These are phyloP conservation scores for Dolichopus griseipennis DNA, from an alignment of 2,888 invertebrate species.

Conservation along the genomic window DNA sequence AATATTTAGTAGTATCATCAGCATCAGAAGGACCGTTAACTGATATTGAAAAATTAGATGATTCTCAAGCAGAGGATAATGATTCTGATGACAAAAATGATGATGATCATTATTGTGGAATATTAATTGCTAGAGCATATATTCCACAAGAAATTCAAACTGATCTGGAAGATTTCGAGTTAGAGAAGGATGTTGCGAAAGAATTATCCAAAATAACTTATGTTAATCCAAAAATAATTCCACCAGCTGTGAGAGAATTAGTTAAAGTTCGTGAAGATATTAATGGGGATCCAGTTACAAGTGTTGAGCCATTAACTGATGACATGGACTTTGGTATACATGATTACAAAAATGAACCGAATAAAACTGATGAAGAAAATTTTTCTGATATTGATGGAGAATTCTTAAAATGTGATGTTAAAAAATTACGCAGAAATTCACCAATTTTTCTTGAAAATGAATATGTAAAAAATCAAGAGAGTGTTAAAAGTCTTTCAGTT, in stretches of 20 bases:
- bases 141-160: slow-evolving; percentile 37
- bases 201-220: slow-evolving; percentile 22
- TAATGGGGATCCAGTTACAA: slow-evolving; percentile 42
- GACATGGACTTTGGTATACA: slow-evolving; percentile 36
- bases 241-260: slow-evolving; percentile 44
- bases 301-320: slow-evolving; percentile 44
- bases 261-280: slow-evolving; percentile 41
- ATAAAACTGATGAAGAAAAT: slow-evolving; percentile 40
- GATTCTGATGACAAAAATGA: slow-evolving; percentile 27
- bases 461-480: slow-evolving; percentile 24
- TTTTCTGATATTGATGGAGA: slow-evolving; percentile 41
- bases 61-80: slow-evolving; percentile 32
- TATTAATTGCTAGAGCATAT: slow-evolving; percentile 36
- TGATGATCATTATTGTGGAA: slow-evolving; percentile 33
- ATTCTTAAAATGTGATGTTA: slow-evolving; percentile 23
- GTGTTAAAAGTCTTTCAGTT: slow-evolving; percentile 25
- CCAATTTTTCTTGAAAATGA: slow-evolving; percentile 28
- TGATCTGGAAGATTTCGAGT: slow-evolving; percentile 39
- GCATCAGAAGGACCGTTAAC: slow-evolving; percentile 40
- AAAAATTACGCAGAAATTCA: slow-evolving; percentile 23
- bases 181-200: slow-evolving; percentile 25
- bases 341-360: slow-evolving; percentile 27
- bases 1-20: slow-evolving; percentile 27
- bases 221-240: slow-evolving; percentile 30
- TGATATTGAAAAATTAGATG: slow-evolving; percentile 45